Evolutionary conservation across 2,888 invertebrate genomes (phyloP).

Genomic region (Ischnus inquisitorius): DNA sequence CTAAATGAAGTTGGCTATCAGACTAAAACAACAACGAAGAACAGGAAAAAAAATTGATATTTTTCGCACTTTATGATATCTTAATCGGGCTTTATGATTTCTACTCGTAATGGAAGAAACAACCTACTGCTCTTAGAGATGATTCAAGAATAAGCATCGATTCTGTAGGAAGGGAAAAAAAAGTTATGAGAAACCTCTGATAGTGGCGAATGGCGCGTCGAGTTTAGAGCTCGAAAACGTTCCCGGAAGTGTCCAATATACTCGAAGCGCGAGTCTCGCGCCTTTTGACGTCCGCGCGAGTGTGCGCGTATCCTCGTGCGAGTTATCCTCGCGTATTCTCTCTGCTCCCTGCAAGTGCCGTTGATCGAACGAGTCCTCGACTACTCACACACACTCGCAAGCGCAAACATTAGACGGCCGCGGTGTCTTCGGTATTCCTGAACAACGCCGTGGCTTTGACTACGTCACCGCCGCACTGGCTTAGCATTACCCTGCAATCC

Average conservation of each 20-base stretch:
- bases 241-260: conserved; percentile 34
- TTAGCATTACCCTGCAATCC: conserved; percentile 83
- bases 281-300: neutral
- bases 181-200: conserved; percentile 31
- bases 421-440: conserved; percentile 81
- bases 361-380: too few relatives aligned
- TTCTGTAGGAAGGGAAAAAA: conserved; percentile 2
- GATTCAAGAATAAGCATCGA: neutral
- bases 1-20: too few relatives aligned
- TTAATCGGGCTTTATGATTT: conserved; percentile 21
- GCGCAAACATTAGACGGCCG: too few relatives aligned
- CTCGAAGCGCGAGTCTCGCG: neutral
- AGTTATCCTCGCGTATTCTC: neutral
- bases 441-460: conserved; percentile 83
- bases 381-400: too few relatives aligned
- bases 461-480: conserved; percentile 83
- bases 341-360: neutral
- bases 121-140: neutral
- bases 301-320: too few relatives aligned
- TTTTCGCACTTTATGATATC: conserved; percentile 1
- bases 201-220: conserved; percentile 19
- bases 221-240: conserved; percentile 39
- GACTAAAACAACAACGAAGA: too few relatives aligned
- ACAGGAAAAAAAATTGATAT: conserved; percentile 41
- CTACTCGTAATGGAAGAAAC: conserved; percentile 23